Conservation (phyloP, 2,797 vertebrate species). For the Liasis olivaceus region DNA sequence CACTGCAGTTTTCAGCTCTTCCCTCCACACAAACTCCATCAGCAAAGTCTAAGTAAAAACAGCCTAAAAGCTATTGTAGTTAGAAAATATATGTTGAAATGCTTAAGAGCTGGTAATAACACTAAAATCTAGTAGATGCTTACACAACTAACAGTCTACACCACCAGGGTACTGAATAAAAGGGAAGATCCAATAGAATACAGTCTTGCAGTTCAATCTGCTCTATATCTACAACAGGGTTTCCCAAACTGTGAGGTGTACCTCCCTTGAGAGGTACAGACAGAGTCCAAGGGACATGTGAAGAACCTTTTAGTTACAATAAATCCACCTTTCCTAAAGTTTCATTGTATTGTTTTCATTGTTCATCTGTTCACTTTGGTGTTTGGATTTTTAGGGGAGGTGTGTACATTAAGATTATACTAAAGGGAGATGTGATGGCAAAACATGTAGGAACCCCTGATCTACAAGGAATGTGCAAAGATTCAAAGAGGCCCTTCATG, state of each 20-base stretch:
- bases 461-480: background rate
- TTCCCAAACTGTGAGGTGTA: background rate
- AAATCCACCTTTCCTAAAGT: background rate
- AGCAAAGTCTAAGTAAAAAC: conserved; percentile 43
- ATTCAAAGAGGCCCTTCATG: background rate
- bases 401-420: background rate
- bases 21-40: conserved; percentile 56
- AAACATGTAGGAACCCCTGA: background rate
- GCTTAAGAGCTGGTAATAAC: background rate
- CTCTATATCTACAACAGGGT: background rate
- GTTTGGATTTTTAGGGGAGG: background rate
- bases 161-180: background rate
- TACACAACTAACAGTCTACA: background rate
- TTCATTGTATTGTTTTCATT: background rate
- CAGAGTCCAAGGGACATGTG: background rate
- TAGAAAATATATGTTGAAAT: conserved; percentile 14
- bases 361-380: background rate
- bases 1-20: conserved; percentile 54
- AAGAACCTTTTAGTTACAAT: background rate
- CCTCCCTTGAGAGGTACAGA: background rate
- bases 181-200: background rate
- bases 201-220: background rate
- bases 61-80: conserved; percentile 20
- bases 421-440: background rate
- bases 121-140: background rate